These are phyloP conservation scores for Ranitomeya variabilis DNA, from an alignment of 2,113 vertebrate species.

Conservation along the genomic window DNA sequence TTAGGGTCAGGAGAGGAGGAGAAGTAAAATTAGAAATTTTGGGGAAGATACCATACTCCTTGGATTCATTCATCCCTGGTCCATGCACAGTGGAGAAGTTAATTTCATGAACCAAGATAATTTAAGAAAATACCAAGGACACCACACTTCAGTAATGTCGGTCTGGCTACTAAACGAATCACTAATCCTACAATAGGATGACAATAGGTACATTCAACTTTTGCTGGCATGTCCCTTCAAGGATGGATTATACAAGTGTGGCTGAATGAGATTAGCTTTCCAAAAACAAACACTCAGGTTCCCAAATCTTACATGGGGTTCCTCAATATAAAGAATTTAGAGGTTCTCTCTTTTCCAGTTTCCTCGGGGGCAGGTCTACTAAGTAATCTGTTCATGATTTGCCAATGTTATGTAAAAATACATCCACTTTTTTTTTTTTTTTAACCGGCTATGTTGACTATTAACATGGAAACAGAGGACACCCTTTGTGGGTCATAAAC, in stretches of 20 bases:
- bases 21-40: too few species aligned
- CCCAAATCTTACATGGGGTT: background rate
- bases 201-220: background rate
- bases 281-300: too few species aligned
- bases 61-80: background rate
- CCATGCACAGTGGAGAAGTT: background rate
- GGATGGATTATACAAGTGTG: background rate
- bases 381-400: background rate
- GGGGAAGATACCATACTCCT: background rate
- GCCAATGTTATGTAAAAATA: background rate
- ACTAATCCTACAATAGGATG: background rate
- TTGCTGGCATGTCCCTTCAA: background rate
- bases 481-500: too few species aligned
- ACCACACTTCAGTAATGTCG: background rate
- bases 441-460: background rate
- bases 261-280: too few species aligned
- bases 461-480: background rate
- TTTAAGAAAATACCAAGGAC: background rate
- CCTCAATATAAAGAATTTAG: background rate
- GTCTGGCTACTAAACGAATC: background rate
- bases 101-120: background rate
- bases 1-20: too few species aligned
- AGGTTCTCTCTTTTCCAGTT: too few species aligned
- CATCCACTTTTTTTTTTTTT: background rate
- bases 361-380: background rate